phyloP scores from a whole-genome alignment of 2,113 vertebrate genomes.

The Etia nguti region DNA sequence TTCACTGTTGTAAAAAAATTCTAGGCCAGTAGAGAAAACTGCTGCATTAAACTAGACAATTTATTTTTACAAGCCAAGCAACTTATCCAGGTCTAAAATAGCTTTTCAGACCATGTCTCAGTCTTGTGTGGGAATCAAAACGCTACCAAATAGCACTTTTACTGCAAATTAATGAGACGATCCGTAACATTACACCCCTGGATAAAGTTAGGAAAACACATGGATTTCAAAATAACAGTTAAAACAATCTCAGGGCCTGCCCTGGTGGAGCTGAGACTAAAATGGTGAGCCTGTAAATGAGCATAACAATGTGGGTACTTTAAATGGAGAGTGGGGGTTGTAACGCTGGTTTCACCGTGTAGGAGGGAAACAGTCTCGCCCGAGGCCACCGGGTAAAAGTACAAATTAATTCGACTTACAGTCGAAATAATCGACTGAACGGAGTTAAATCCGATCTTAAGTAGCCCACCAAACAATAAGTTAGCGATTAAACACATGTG shows the following conservation, averaged over 20 bases:
- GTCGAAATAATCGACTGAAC: not conserved
- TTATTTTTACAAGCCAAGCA: fast-evolving
- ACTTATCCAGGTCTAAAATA: not conserved
- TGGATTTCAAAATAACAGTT: not conserved
- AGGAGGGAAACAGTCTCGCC: slow-evolving; percentile 22
- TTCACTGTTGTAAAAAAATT: not conserved
- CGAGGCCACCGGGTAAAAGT: not conserved
- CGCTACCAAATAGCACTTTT: not conserved
- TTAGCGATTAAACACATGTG: not conserved
- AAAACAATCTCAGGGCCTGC: not conserved
- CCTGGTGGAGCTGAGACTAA: not conserved
- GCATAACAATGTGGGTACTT: not conserved
- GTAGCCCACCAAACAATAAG: fast-evolving
- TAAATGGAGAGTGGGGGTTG: slow-evolving; percentile 2
- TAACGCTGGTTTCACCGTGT: not conserved
- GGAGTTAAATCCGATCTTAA: fast-evolving
- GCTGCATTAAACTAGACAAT: not conserved
- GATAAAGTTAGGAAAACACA: not conserved
- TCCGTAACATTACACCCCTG: not conserved
- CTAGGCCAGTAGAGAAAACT: not conserved
- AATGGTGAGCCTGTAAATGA: not conserved
- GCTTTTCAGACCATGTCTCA: not conserved
- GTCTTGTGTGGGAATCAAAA: not conserved
- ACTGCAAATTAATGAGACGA: not conserved
- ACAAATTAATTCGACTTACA: too few relatives aligned